A percentile compares a stretch with the other conserved stretches of the same genome.
phyloP scores from a whole-genome alignment of 53 echinoderm and acorn worm species.

The Glandiceps talaboti region DNA sequence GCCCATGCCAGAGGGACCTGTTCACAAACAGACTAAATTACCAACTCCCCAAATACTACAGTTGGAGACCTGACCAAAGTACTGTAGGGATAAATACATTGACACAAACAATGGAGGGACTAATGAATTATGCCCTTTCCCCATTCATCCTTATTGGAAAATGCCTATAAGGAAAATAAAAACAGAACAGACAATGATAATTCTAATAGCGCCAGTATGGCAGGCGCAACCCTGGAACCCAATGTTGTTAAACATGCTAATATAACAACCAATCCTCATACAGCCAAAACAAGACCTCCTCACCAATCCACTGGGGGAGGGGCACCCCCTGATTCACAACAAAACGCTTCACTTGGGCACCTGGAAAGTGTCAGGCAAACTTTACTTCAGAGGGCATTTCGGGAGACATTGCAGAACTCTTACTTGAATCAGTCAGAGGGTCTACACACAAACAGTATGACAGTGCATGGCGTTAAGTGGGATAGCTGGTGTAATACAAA shows the following conservation, averaged over 20 bases:
- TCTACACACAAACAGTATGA: not conserved
- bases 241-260: not conserved
- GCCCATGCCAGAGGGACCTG: not conserved
- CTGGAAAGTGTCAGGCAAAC: constrained; percentile 18
- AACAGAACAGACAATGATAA: constrained; percentile 8
- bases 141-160: constrained; percentile 13
- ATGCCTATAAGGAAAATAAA: constrained; percentile 9
- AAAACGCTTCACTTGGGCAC: constrained; percentile 10
- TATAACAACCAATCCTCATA: constrained; percentile 1
- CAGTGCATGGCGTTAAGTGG: not conserved
- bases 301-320: not conserved
- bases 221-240: constrained; percentile 20
- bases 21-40: not conserved
- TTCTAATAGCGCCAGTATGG: constrained; percentile 22
- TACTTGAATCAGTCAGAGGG: not conserved
- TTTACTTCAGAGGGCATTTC: constrained; percentile 1
- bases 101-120: not conserved
- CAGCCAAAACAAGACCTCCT: not conserved
- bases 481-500: constrained; percentile 8
- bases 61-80: not conserved
- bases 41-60: not conserved
- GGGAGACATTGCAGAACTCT: not conserved
- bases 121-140: constrained; percentile 12
- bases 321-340: constrained; percentile 16
- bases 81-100: not conserved